Evolutionary conservation across 2,888 invertebrate species (phyloP), one percentile per base, ranked within the genome.

Genomic region (Epistrophella euchroma): DNA sequence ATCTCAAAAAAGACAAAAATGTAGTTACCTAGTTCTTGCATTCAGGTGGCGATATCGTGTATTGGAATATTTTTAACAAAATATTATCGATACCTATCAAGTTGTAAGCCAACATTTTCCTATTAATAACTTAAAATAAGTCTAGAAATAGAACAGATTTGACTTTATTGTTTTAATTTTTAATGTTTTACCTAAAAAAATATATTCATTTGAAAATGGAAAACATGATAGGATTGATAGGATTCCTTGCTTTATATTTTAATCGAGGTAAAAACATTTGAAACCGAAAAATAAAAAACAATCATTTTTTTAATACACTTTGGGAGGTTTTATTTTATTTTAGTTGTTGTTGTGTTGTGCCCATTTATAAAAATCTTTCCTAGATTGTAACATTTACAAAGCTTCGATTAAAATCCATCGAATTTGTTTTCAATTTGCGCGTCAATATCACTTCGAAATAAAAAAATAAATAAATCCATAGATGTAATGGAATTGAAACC

Each of bases 401-500:
- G 66, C 45, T 62, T 73, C 73, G 32, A 76, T 72, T 15, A 40
- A 77, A 75, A 77, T 52, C 78, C 73, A 55, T 74, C 62, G 43
- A 78, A 73, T 77, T 68, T 72, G 62, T 62, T 75, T 55, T 62
- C 45, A 52, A 70, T 76, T 58, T 50, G 58, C 64, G 56, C 64
- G 56, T 72, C 58, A 62, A 83, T 78, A 79, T 71, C 78, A 71
- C 47, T 83, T 78, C 50, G 17, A 73, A 78, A 62, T 55, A 66
- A 62, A 62, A 62, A 22, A 13, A 17, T 0, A 19, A 17, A 40
- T 10, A 72, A 73, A 60, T 52, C 50, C 77, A 73, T 47, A 73
- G 62, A 64, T 62, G 37, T 83, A 83, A 83, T 83, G 79, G 70
- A 79, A 79, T 58, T 64, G 74, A 83, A 79, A 75, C 71, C 79